Evolutionary conservation across 2,888 invertebrate genomes (phyloP).

Genomic region (Agrilus mali): DNA sequence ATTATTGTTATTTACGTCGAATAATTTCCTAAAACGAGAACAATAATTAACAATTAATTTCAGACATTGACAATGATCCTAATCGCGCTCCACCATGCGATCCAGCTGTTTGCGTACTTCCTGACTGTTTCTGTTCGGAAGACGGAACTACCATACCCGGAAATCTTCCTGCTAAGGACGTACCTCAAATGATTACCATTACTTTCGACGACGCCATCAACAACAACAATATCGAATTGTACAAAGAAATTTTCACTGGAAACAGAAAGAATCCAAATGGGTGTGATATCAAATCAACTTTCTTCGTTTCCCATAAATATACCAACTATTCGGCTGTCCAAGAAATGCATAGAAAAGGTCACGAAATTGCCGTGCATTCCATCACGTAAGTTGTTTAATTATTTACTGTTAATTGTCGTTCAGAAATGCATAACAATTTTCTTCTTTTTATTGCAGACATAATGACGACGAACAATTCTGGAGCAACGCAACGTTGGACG

Average conservation of each 20-base stretch:
- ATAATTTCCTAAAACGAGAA: not conserved
- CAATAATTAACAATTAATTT: slow-evolving; percentile 16
- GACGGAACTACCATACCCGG: slow-evolving; percentile 81
- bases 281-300: slow-evolving; percentile 85
- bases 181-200: slow-evolving; percentile 89
- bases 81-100: slow-evolving; percentile 87
- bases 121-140: slow-evolving; percentile 90
- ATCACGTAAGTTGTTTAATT: slow-evolving; percentile 60
- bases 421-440: slow-evolving; percentile 1
- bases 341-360: slow-evolving; percentile 81
- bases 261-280: slow-evolving; percentile 87
- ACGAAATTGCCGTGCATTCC: slow-evolving; percentile 88
- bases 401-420: slow-evolving; percentile 2
- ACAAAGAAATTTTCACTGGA: slow-evolving; percentile 83
- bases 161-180: slow-evolving; percentile 69
- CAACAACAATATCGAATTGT: slow-evolving; percentile 87
- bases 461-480: slow-evolving; percentile 86
- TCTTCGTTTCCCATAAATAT: slow-evolving; percentile 87
- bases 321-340: slow-evolving; percentile 88
- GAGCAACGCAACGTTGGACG: slow-evolving; percentile 84
- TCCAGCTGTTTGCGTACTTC: slow-evolving; percentile 70
- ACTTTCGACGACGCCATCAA: slow-evolving; percentile 93
- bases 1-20: not conserved
- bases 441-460: slow-evolving; percentile 44
- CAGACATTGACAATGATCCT: slow-evolving; percentile 87